A percentile compares a stretch with the other conserved stretches of the same genome.
phyloP scores from a whole-genome alignment of 2,113 vertebrate genomes.

The Apus apus region DNA sequence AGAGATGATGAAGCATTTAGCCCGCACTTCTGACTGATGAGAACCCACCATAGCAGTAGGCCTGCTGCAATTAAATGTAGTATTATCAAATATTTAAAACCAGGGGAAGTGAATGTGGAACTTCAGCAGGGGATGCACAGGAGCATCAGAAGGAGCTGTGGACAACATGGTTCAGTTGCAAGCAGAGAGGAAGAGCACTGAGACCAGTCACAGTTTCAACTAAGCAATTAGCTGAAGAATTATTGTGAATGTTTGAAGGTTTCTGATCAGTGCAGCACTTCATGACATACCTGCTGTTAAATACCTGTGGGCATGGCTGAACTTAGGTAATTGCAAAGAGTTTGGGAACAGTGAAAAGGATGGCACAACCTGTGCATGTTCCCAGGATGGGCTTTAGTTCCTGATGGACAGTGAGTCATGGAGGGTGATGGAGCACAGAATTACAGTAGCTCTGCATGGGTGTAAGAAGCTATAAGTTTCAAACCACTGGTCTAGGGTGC shows the following conservation, averaged over 20 bases:
- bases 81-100: not conserved
- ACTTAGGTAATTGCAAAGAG: not conserved
- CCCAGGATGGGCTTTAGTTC: not conserved
- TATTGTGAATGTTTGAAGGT: not conserved
- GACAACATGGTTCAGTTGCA: not conserved
- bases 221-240: not conserved
- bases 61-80: not conserved
- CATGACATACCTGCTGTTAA: not conserved
- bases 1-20: not conserved
- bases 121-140: not conserved
- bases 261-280: not conserved
- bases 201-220: not conserved
- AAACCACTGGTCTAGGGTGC: not conserved
- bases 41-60: not conserved
- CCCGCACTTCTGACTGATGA: not conserved
- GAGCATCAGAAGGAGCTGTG: not conserved
- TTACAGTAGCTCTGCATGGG: not conserved
- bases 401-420: not conserved
- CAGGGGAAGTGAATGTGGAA: accelerated
- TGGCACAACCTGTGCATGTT: not conserved
- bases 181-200: not conserved
- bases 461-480: not conserved
- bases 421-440: not conserved
- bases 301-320: not conserved
- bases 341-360: not conserved